Evolutionary conservation across 2,888 invertebrate species (phyloP).

Genomic region (Xylocampa areola): DNA sequence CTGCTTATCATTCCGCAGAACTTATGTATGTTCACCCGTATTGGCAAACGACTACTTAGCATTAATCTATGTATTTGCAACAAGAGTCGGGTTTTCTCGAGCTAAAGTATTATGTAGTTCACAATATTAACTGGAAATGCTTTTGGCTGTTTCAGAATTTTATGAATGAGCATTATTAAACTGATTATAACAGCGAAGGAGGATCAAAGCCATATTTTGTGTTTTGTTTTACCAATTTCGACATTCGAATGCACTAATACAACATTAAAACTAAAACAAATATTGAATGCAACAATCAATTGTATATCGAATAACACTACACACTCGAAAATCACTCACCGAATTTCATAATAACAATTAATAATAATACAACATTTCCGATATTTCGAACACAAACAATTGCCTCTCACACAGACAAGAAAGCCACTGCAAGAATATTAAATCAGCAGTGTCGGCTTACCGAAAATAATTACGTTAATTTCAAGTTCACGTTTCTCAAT

Average conservation of each 20-base stretch:
- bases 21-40: slow-evolving; percentile 30
- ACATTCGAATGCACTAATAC: no score
- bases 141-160: no score
- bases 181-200: no score
- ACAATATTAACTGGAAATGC: no score
- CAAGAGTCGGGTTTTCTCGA: neutral
- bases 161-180: no score
- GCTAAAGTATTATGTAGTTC: no score
- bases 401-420: slow-evolving; percentile 5
- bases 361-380: no score
- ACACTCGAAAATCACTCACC: slow-evolving; percentile 15
- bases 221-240: no score
- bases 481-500: slow-evolving; percentile 58
- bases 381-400: slow-evolving; percentile 7
- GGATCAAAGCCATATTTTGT: no score
- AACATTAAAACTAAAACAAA: no score
- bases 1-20: slow-evolving; percentile 37
- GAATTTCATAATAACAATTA: slow-evolving; percentile 24
- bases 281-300: no score
- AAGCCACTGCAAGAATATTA: slow-evolving; percentile 21
- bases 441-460: slow-evolving; percentile 19
- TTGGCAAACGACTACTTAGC: slow-evolving; percentile 20
- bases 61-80: slow-evolving; percentile 18
- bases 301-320: neutral
- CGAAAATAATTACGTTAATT: slow-evolving; percentile 54